Base-by-base conservation (phyloP, 2,888 invertebrate species). In the Sialis fuliginosa region DNA sequence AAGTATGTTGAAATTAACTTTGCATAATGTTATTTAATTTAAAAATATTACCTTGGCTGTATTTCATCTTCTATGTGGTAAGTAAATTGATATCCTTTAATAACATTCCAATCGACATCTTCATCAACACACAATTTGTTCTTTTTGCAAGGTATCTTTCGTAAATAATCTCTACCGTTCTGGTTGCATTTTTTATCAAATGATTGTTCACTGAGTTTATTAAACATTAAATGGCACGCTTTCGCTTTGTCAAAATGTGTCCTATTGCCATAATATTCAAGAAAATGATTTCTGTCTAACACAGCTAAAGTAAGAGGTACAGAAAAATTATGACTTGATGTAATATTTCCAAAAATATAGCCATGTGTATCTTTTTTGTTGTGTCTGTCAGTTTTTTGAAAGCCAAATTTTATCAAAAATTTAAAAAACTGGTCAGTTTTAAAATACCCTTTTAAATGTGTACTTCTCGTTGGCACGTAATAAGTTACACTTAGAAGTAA, bases 291-390 rank as follows among this genome's bases (percentile, higher is more conserved):
- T 59, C 90, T 79, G 62, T 93, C 91, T 53, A 95, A 71, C 8
- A 95, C 87, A n/a, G 90, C 89, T 53, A 95, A 76, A 10, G 89
- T 90, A 35, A 86, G 72, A 8, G 79, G 78, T 52, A 72, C 72
- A 48, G 73, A 71, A 57, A 82, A 79, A 48, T 74, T 70, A 42
- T 72, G 68, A 52, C 69, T 72, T 0, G 87, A 75, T 31, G 93
- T 90, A 42, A 96, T 78, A 64, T 96, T 96, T 9, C 97, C 97
- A 63, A 90, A 97, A 56, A 97, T 90, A 65, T 89, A 96, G 43
- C 96, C 96, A 65, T 85, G 84, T 53, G 92, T 89, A 59, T 87
- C 81, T 55, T 80, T 81, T 57, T 81, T 78, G 55, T 82, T 79
- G 63, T 89, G 83, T 40, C 81, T 75, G 63, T 91, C 89, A 9